Evolutionary conservation across 2,888 invertebrate genomes (phyloP).

Genomic region (Belgica antarctica): DNA sequence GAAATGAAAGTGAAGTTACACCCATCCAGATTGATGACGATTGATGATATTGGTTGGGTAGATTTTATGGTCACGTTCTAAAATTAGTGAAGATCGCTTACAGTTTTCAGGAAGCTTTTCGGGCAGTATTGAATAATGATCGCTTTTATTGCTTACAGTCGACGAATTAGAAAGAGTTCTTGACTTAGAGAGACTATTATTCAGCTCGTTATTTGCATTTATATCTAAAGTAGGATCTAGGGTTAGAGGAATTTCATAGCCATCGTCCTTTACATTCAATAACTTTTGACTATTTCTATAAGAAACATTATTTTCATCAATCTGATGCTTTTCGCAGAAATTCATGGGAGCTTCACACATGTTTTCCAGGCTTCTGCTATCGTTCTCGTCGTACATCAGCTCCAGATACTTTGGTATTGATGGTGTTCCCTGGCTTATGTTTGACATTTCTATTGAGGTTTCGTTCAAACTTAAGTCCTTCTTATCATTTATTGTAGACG

Average conservation of each 20-base stretch:
- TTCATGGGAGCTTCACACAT: conserved; percentile 39
- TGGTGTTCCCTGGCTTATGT: conserved; percentile 44
- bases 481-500: conserved; percentile 21
- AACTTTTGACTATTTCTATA: conserved; percentile 20
- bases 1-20: conserved; percentile 12
- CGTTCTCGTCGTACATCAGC: conserved; percentile 62
- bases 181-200: conserved; percentile 42
- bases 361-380: conserved; percentile 45
- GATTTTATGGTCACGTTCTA: conserved; percentile 26
- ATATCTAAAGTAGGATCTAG: conserved; percentile 28
- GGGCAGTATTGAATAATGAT: conserved; percentile 6
- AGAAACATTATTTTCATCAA: conserved; percentile 4
- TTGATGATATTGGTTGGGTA: conserved; percentile 24
- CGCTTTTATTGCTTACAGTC: conserved; percentile 46
- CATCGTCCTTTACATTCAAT: conserved; percentile 44
- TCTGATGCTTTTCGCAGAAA: conserved; percentile 28
- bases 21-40: conserved; percentile 29
- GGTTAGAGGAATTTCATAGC: conserved; percentile 47
- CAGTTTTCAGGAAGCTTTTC: background rate
- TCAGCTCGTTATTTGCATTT: conserved; percentile 42
- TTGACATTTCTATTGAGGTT: conserved; percentile 27
- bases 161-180: conserved; percentile 47
- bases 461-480: conserved; percentile 44
- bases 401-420: conserved; percentile 64
- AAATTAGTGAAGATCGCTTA: conserved; percentile 30